Percentiles rank a stretch among this genome's conserved stretches.
phyloP scores from a whole-genome alignment of 1,140 invertebrate species.

The Archivesica marissinica region DNA sequence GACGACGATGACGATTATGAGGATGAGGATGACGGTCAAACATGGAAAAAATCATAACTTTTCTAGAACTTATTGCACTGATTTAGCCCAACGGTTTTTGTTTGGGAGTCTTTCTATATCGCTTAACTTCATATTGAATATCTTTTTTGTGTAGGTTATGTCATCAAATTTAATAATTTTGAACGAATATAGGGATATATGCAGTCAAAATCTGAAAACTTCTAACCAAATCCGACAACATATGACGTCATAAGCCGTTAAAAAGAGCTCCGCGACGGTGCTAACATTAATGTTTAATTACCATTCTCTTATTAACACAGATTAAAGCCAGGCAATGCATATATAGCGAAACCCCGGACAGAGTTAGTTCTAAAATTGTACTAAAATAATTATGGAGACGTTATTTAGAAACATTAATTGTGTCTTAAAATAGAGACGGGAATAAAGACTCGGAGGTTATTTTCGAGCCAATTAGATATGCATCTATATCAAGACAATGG shows the following conservation, averaged over 20 bases:
- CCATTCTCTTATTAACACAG: slow-evolving; percentile 33
- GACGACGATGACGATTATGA: too few relatives aligned
- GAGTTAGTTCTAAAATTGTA: slow-evolving; percentile 9
- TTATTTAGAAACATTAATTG: slow-evolving; percentile 35
- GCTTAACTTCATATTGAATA: too few relatives aligned
- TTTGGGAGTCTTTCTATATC: too few relatives aligned
- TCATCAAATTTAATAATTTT: not conserved
- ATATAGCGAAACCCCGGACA: not conserved
- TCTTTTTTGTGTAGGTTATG: not conserved
- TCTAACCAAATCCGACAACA: not conserved
- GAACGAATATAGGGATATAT: not conserved
- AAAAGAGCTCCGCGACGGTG: not conserved
- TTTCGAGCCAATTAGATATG: not conserved
- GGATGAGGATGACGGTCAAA: not conserved
- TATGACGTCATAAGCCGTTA: slow-evolving; percentile 5
- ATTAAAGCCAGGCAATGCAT: slow-evolving; percentile 20
- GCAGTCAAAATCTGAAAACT: not conserved
- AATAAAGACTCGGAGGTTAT: not conserved
- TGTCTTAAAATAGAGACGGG: not conserved
- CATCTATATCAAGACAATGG: too few relatives aligned
- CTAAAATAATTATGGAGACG: slow-evolving; percentile 7
- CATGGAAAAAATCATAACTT: not conserved
- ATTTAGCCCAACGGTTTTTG: too few relatives aligned
- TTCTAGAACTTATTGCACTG: not conserved
- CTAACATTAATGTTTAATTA: slow-evolving; percentile 32